Evolutionary conservation across 2,888 invertebrate species (phyloP).

Genomic region (Diabrotica balteata): DNA sequence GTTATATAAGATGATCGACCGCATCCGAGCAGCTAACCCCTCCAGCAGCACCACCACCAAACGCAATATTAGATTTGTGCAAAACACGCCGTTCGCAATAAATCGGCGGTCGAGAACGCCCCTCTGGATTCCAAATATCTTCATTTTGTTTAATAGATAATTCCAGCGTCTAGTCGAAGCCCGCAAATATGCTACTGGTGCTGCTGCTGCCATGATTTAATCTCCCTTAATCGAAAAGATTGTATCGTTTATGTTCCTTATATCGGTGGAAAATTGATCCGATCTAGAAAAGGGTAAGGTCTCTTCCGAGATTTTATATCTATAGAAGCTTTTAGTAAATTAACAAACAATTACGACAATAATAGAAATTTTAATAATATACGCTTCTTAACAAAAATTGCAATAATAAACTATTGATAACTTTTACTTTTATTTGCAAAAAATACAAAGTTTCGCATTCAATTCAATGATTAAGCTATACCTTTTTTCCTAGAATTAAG

Average conservation of each 20-base stretch:
- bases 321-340: too few species aligned
- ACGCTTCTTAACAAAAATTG: too few species aligned
- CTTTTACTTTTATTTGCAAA: too few species aligned
- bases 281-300: too few species aligned
- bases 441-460: too few species aligned
- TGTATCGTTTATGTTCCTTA: conserved; percentile 1
- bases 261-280: too few species aligned
- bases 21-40: conserved; percentile 3
- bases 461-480: too few species aligned
- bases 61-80: conserved; percentile 23
- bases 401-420: too few species aligned
- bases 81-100: conserved; percentile 14
- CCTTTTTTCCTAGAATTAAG: too few species aligned
- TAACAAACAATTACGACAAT: too few species aligned
- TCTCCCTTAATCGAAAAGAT: background rate
- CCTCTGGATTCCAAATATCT: conserved; percentile 14
- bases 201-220: background rate
- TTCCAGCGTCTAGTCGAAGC: conserved; percentile 8
- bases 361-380: too few species aligned
- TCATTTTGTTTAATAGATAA: conserved; percentile 18
- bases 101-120: conserved; percentile 12
- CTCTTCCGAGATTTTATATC: too few species aligned
- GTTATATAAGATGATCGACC: conserved; percentile 22
- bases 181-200: background rate
- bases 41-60: background rate